Percentiles rank a stretch among this genome's conserved stretches.
Evolutionary conservation across 2,888 invertebrate species (phyloP).

Genomic region (Asteroscopus sphinx): DNA sequence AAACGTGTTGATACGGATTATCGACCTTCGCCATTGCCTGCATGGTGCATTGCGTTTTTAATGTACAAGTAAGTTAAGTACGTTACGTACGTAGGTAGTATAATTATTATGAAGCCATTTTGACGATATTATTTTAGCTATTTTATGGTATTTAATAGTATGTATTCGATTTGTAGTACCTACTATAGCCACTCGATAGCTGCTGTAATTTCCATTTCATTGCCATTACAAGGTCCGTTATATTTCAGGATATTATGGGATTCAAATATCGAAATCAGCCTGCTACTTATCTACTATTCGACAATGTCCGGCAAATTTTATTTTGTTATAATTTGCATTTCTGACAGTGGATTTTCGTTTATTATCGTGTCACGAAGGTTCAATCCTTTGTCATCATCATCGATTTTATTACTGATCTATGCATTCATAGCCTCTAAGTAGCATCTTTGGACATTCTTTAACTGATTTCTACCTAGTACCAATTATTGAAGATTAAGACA

Average conservation of each 20-base stretch:
- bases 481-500: no score
- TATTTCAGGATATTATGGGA: neutral
- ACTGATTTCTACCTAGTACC: neutral
- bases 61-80: no score
- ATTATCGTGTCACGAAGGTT: slow-evolving; percentile 11
- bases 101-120: slow-evolving; percentile 64
- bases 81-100: slow-evolving; percentile 63
- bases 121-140: slow-evolving; percentile 43
- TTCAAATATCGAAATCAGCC: neutral
- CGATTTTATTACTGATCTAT: neutral
- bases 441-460: neutral
- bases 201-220: neutral
- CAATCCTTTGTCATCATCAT: slow-evolving; percentile 9
- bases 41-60: slow-evolving; percentile 90
- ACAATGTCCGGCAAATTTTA: slow-evolving; percentile 34
- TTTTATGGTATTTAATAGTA: slow-evolving; percentile 21
- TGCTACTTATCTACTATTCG: neutral
- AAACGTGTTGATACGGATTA: slow-evolving; percentile 74
- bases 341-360: slow-evolving; percentile 13
- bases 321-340: slow-evolving; percentile 16
- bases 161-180: no score
- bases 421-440: neutral
- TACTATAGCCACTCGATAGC: neutral
- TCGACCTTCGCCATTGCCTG: slow-evolving; percentile 90
- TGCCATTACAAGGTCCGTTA: neutral